Evolutionary conservation across 1,140 invertebrate species (phyloP), one percentile per base, ranked within the genome.

Genomic region (Atta colombica): DNA sequence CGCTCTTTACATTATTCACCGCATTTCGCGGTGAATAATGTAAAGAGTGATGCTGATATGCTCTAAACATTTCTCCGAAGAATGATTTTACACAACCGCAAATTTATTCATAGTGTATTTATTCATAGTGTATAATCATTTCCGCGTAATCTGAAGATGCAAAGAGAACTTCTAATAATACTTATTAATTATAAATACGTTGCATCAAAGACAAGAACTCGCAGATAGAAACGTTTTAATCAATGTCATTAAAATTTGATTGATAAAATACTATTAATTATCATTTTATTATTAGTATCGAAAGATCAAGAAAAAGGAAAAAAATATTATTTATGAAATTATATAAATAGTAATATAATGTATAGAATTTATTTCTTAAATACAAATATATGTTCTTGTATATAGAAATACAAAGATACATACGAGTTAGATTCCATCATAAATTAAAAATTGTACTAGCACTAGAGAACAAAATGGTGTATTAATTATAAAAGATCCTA

Each of bases 81-180:
- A 31, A 72, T 72, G 0, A 71, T 31, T 39, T 69, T 81, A 72
- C 51, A 8, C 35, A 14, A 31, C 16, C 18, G 77, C 45, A 58
- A 72, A 58, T 58, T 45, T 28, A 58, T 68, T 71, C 35, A 2
- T 28, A 28, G 25, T 25, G 25, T 31, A 58, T 31, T 31, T 31
- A 31, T 31, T 31, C 28, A 58, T 39, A 31, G n/a, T 18, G 66
- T 49, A n/a, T 31, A 71, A 71, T 58, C 16, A 51, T 81, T 81
- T 81, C 35, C 35, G 31, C 21, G 35, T 49, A 39, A 3, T 39
- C 31, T n/a, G 10, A n/a, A 51, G 51, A n/a, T 16, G 28, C 7
- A 5, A 31, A 28, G 28, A 2, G 39, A 35, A 66, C 16, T 39
- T 63, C 25, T 61, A n/a, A n/a, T 14, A n/a, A 63, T 45, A 63